phyloP scores from a whole-genome alignment of 2,113 vertebrate species.

The Anhinga anhinga region DNA sequence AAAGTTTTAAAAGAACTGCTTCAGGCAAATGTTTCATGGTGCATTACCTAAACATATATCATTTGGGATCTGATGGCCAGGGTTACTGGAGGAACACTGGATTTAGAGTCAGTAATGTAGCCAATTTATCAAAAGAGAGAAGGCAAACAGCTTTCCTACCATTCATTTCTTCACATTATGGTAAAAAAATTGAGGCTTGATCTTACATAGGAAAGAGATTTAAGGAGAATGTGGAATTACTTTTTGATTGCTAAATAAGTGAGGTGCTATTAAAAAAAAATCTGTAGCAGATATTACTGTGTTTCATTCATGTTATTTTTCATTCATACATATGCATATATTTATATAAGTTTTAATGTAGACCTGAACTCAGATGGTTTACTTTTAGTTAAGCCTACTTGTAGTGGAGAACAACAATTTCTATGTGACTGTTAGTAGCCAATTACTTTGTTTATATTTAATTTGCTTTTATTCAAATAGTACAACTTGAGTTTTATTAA shows the following conservation, averaged over 20 bases:
- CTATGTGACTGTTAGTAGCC: not conserved
- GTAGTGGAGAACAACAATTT: not conserved
- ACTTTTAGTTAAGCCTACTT: not conserved
- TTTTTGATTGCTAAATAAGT: not conserved
- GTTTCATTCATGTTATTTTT: not conserved
- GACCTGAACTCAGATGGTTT: not conserved
- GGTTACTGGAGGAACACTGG: not conserved
- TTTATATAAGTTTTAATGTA: not conserved
- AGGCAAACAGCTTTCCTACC: not conserved
- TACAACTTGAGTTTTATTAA: not conserved
- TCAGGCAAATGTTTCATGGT: not conserved
- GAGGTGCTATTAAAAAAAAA: not conserved
- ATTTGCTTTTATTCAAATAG: not conserved
- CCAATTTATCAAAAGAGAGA: not conserved
- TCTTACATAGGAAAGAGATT: not conserved
- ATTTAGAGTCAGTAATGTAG: not conserved
- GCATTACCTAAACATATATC: not conserved
- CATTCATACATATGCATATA: not conserved
- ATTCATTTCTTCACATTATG: not conserved
- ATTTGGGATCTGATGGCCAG: not conserved
- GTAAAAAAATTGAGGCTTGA: not conserved
- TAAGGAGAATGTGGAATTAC: not conserved
- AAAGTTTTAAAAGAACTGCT: not conserved
- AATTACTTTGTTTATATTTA: not conserved
- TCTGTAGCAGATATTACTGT: not conserved